phyloP scores from a whole-genome alignment of 2,797 vertebrate species.

The Eulemur albifrons region DNA sequence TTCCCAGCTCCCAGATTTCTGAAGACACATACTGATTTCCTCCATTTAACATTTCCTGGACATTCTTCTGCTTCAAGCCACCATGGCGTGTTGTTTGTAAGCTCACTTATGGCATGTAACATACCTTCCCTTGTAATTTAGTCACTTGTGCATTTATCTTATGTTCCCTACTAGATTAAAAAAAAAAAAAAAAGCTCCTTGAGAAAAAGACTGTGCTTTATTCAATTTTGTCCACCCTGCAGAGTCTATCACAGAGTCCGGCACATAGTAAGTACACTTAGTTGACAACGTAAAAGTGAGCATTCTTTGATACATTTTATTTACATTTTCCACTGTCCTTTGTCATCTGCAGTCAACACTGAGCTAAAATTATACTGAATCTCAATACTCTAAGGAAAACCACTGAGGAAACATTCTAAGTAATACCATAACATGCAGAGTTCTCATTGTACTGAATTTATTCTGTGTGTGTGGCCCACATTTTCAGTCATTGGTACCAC shows the following conservation, averaged over 20 bases:
- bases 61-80: neutral
- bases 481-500: slow-evolving; percentile 68
- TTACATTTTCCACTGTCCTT: slow-evolving; percentile 29
- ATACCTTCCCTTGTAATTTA: neutral
- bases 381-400: slow-evolving; percentile 71
- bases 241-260: neutral
- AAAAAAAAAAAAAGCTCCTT: neutral
- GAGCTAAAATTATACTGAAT: slow-evolving; percentile 50
- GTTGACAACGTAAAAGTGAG: slow-evolving; percentile 3
- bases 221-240: neutral
- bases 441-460: slow-evolving; percentile 41
- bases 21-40: neutral
- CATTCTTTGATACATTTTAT: neutral
- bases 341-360: slow-evolving; percentile 33
- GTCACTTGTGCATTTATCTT: neutral
- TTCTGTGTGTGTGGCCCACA: slow-evolving; percentile 71
- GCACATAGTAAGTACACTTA: neutral
- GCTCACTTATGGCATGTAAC: neutral
- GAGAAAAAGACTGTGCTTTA: neutral
- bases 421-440: slow-evolving; percentile 19
- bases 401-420: slow-evolving; percentile 70
- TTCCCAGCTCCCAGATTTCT: neutral
- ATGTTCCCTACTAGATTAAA: neutral
- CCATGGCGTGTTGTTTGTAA: neutral
- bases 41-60: neutral